phyloP scores from a whole-genome alignment of 2,113 vertebrate genomes.

The Labrus mixtus region DNA sequence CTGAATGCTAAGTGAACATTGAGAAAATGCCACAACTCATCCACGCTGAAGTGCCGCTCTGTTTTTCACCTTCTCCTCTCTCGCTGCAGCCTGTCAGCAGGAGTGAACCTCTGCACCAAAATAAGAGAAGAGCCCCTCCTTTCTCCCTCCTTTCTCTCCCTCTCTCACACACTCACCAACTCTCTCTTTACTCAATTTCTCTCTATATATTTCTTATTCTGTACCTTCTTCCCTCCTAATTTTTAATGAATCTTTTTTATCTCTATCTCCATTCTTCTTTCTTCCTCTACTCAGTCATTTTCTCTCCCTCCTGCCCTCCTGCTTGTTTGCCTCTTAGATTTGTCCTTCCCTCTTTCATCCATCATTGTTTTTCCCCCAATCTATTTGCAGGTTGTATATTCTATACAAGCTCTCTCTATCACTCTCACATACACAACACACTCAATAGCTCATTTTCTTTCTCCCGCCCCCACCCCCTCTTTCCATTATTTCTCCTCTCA shows the following conservation, averaged over 20 bases:
- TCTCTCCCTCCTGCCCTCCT: neutral
- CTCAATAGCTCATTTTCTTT: constrained; percentile 45
- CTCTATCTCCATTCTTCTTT: neutral
- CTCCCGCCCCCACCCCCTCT: neutral
- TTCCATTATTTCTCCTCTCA: constrained; percentile 53
- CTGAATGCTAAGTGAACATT: constrained; percentile 35
- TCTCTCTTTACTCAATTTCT: constrained; percentile 16
- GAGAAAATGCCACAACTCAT: constrained; percentile 19
- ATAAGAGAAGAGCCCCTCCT: constrained; percentile 63
- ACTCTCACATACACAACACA: neutral
- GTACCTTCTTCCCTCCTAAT: neutral
- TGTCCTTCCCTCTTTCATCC: constrained; percentile 22
- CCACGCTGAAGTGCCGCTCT: constrained; percentile 24
- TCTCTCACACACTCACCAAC: constrained; percentile 3
- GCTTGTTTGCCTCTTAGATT: neutral
- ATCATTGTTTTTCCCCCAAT: constrained; percentile 22
- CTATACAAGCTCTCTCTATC: constrained; percentile 12
- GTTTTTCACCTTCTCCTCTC: constrained; percentile 48
- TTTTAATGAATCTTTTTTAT: neutral
- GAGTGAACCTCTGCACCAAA: constrained; percentile 77
- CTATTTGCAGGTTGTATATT: constrained; percentile 21
- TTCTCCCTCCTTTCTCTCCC: constrained; percentile 24
- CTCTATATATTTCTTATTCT: neutral
- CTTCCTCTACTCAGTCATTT: neutral
- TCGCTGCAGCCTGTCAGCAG: constrained; percentile 63